Evolutionary conservation across 2,888 invertebrate species (phyloP).

Genomic region (Yponomeuta evonymella): DNA sequence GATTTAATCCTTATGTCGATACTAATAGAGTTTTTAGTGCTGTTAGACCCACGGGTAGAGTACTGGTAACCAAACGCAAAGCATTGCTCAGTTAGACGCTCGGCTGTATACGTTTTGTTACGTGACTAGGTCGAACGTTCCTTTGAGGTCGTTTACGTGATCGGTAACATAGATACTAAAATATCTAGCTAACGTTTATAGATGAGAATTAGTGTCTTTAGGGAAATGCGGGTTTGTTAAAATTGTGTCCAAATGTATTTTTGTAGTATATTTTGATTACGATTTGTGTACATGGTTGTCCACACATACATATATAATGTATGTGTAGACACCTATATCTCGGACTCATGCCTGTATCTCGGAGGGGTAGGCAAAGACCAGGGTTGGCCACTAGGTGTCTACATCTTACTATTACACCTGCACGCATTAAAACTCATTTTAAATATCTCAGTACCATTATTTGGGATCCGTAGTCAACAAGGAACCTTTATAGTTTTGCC

Average conservation of each 20-base stretch:
- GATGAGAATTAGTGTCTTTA: conserved; percentile 38
- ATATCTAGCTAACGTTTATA: conserved; percentile 36
- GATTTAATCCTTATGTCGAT: conserved; percentile 42
- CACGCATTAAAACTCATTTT: too few species aligned
- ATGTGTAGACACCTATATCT: too few species aligned
- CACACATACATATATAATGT: too few species aligned
- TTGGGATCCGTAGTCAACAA: too few species aligned
- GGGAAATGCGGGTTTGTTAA: conserved; percentile 18
- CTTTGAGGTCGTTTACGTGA: conserved; percentile 71
- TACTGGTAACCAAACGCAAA: conserved; percentile 56
- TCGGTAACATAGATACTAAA: conserved; percentile 37
- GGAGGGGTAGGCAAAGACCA: too few species aligned
- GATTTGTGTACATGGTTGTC: too few species aligned
- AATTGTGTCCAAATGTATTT: not conserved
- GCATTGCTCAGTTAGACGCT: conserved; percentile 68
- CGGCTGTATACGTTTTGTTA: conserved; percentile 57
- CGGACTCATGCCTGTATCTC: too few species aligned
- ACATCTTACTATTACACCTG: too few species aligned
- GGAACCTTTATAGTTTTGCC: too few species aligned
- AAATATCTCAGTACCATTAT: too few species aligned
- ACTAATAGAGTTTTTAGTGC: conserved; percentile 31
- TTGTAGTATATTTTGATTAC: not conserved
- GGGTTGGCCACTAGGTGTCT: too few species aligned
- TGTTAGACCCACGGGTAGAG: conserved; percentile 21
- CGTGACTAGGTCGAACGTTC: conserved; percentile 72